A percentile compares a stretch with the other conserved stretches of the same genome.
Conservation (phyloP, 2,797 vertebrate genomes). For the Synanceia verrucosa region DNA sequence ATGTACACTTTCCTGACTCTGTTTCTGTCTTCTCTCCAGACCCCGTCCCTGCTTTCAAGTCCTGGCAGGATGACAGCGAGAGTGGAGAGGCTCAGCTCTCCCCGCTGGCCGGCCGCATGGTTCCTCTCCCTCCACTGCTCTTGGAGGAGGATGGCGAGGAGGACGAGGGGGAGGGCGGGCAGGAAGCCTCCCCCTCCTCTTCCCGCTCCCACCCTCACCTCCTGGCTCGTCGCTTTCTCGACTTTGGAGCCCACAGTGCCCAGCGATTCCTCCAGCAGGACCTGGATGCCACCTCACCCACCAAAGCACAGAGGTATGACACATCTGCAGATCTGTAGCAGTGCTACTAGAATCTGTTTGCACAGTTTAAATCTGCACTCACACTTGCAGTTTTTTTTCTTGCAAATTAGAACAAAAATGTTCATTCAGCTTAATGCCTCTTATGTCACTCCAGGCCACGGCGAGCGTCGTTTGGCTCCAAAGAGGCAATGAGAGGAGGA, state of each 20-base stretch:
- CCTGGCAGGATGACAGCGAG: slow-evolving; percentile 96
- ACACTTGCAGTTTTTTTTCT: no score
- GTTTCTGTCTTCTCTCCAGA: slow-evolving; percentile 76
- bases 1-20: not conserved
- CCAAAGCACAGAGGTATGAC: slow-evolving; percentile 90
- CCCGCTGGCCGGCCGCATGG: slow-evolving; percentile 94
- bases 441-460: slow-evolving; percentile 81
- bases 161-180: slow-evolving; percentile 54
- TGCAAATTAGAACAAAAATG: not conserved
- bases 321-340: not conserved
- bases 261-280: slow-evolving; percentile 95
- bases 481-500: slow-evolving; percentile 87
- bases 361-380: not conserved
- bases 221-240: slow-evolving; percentile 90
- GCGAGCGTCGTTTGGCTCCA: slow-evolving; percentile 92
- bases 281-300: slow-evolving; percentile 86
- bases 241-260: slow-evolving; percentile 90
- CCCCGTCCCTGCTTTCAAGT: slow-evolving; percentile 94
- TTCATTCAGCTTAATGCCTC: not conserved
- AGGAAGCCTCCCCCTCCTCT: slow-evolving; percentile 65
- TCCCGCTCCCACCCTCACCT: slow-evolving; percentile 84
- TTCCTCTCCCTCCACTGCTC: slow-evolving; percentile 86
- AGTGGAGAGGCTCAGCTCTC: slow-evolving; percentile 96
- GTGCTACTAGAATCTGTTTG: not conserved
- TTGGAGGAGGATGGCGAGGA: slow-evolving; percentile 86